Evolutionary conservation across 2,888 invertebrate genomes (phyloP), one percentile per base, ranked within the genome.

Genomic region (Cerceris rybyensis): DNA sequence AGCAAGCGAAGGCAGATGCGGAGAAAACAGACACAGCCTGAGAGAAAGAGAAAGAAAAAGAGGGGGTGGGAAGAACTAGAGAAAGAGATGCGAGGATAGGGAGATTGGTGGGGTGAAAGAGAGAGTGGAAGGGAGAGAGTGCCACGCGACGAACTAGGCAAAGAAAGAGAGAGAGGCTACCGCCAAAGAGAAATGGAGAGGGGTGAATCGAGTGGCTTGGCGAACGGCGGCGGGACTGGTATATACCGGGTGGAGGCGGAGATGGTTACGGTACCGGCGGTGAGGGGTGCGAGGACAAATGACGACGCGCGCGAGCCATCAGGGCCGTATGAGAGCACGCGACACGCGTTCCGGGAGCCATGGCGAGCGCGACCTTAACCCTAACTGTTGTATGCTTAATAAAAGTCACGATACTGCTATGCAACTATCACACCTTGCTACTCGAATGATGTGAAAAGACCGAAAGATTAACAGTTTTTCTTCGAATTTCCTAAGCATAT

Each of bases 311-410:
- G 78, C 84, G 84, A 84, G 84, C 82, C 85, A 77, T 76, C 85
- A 85, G 87, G 87, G 84, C 84, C 85, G 87, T 84, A 82, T 69
- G 75, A 60, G 76, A 80, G 78, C 85, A 85, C 81, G 83, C 85
- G 85, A 83, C 85, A 70, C 73, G 71, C 80, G 82, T 80, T 74
- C 68, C 70, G 59, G 70, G 71, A 75, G 69, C 61, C 66, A 55
- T 8, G 17, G 39, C 55, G 67, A 17, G 54, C 66, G 46, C 70
- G 77, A 69, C 77, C 77, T 77, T 79, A 73, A 73, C 73, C 78
- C 69, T 72, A 61, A 42, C 50, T 17, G 17, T 9, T 49, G 8
- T 16, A 7, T 61, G 52, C 46, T 70, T 75, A 66, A 65, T 74
- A 74, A 66, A 61, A 63, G 49, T 28, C 52, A 46, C 55, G 43